Conservation (phyloP, 30 jellyfish, hydroid and myxozoan species). For the Aurelia aurita complex sp. Pacific region DNA sequence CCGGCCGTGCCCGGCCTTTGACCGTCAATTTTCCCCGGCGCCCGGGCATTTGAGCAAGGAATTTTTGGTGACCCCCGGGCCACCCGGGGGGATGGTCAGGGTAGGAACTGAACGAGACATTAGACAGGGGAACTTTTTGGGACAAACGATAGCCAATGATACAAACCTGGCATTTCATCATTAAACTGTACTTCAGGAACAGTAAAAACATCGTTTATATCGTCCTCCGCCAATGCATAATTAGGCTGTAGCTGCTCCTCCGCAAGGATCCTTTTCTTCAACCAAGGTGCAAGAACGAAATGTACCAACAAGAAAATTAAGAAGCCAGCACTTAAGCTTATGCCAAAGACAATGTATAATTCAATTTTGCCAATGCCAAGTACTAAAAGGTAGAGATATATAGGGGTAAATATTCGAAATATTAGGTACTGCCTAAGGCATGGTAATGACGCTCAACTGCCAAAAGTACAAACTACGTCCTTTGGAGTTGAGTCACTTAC, state of each 20-base stretch:
- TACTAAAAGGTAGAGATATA: constrained; percentile 28
- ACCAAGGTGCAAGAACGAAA: constrained; percentile 75
- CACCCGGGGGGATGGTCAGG: too few relatives aligned
- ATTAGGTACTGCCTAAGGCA: too few relatives aligned
- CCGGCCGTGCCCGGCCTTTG: too few relatives aligned
- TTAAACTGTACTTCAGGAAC: constrained; percentile 9
- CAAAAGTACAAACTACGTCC: too few relatives aligned
- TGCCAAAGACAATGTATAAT: constrained; percentile 50
- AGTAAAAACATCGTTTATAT: background rate
- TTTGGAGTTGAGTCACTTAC: too few relatives aligned
- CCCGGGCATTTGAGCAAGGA: too few relatives aligned
- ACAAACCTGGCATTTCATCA: constrained; percentile 24
- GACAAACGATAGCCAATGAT: background rate
- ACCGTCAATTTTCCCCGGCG: too few relatives aligned
- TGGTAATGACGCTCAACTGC: too few relatives aligned
- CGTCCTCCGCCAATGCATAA: background rate
- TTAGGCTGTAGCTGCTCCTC: background rate
- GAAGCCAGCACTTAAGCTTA: constrained; percentile 68
- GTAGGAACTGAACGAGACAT: too few relatives aligned
- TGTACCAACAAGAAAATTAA: constrained; percentile 30
- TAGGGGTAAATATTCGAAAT: too few relatives aligned
- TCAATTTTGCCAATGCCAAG: constrained; percentile 53
- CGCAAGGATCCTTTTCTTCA: constrained; percentile 31
- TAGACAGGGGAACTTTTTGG: too few relatives aligned
- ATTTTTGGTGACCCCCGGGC: too few relatives aligned